Conservation (phyloP, 2,888 invertebrate species). For the Calliscelio sp. region DNA sequence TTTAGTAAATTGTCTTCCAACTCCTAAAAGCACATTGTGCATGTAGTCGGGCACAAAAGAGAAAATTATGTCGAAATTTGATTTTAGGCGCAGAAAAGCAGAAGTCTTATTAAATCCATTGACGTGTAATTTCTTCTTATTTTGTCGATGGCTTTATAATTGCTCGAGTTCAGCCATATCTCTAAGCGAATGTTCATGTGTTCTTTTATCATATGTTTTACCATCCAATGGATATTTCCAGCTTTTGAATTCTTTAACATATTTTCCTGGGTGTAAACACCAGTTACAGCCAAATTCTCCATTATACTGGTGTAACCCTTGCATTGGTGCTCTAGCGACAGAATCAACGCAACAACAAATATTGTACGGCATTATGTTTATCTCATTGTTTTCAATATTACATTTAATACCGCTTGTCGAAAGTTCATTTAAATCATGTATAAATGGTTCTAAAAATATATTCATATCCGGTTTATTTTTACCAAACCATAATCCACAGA, state of each 20-base stretch:
- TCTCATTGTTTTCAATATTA: constrained; percentile 27
- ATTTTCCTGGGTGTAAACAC: constrained; percentile 11
- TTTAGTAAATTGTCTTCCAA: constrained; percentile 2
- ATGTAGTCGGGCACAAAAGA: constrained; percentile 24
- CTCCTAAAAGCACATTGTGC: constrained; percentile 13
- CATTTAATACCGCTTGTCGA: constrained; percentile 13
- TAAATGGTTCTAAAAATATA: not conserved
- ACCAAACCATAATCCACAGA: constrained; percentile 15
- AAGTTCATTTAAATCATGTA: not conserved
- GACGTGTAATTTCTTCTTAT: not conserved
- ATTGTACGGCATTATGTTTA: constrained; percentile 17
- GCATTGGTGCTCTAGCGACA: constrained; percentile 1
- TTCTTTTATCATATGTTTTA: not conserved
- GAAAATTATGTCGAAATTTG: constrained; percentile 4
- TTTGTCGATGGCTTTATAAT: not conserved
- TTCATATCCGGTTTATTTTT: not conserved
- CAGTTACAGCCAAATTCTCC: constrained; percentile 20
- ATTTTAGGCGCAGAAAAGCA: not conserved
- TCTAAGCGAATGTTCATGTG: not conserved
- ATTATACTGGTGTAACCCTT: constrained; percentile 31
- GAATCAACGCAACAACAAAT: constrained; percentile 2
- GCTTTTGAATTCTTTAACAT: not conserved
- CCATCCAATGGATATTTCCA: not conserved
- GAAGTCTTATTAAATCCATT: not conserved
- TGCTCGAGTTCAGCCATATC: not conserved